A percentile compares a stretch with the other conserved stretches of the same genome.
phyloP scores from a whole-genome alignment of 2,888 invertebrate species.

The Dynastes hyllus region DNA sequence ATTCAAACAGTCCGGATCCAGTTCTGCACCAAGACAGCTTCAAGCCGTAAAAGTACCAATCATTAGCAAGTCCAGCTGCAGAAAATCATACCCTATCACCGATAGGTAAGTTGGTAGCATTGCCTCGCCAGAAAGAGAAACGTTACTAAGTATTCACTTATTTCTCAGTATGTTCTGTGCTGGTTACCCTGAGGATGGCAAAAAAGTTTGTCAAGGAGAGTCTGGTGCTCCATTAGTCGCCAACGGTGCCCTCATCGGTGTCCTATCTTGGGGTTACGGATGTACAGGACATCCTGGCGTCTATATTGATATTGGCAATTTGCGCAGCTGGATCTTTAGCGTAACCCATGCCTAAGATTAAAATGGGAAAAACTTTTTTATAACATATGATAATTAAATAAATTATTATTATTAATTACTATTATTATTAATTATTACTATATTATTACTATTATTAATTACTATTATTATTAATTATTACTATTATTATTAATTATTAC shows the following conservation, averaged over 20 bases:
- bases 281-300: constrained; percentile 41
- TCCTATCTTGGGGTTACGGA: constrained; percentile 47
- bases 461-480: too few species aligned
- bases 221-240: constrained; percentile 48
- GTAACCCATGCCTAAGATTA: constrained; percentile 16
- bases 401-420: not conserved
- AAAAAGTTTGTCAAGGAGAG: constrained; percentile 73
- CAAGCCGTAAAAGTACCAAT: constrained; percentile 55
- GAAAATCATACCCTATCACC: constrained; percentile 60
- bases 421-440: too few species aligned
- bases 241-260: constrained; percentile 33
- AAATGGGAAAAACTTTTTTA: not conserved
- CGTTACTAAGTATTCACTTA: not conserved
- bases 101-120: constrained; percentile 49
- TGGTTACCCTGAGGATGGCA: constrained; percentile 71
- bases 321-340: constrained; percentile 30
- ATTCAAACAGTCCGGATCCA: constrained; percentile 30
- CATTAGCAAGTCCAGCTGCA: constrained; percentile 53
- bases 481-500: too few species aligned
- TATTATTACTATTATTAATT: too few species aligned
- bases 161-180: constrained; percentile 73
- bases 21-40: constrained; percentile 47
- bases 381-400: not conserved
- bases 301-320: constrained; percentile 30
- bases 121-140: not conserved